phyloP scores from a whole-genome alignment of 2,113 vertebrate genomes.

The Rallus limicola region DNA sequence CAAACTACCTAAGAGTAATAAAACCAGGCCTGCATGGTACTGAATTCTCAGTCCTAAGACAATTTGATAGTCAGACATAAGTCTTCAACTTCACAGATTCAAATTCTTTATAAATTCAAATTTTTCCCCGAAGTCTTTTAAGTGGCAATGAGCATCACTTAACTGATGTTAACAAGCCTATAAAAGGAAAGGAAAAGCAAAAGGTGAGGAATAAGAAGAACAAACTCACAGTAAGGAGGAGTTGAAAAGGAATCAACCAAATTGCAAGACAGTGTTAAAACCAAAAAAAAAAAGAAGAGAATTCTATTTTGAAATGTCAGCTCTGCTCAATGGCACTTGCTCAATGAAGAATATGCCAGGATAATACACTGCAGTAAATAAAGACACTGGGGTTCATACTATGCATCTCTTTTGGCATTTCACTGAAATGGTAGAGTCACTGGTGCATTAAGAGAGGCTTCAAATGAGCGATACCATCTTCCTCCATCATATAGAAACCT shows the following conservation, averaged over 20 bases:
- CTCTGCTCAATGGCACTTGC: conserved; percentile 18
- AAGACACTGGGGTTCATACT: conserved; percentile 21
- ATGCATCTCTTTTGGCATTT: conserved; percentile 49
- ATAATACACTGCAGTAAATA: neutral
- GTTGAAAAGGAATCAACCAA: conserved; percentile 49
- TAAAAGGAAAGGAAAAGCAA: conserved; percentile 47
- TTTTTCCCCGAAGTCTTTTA: conserved; percentile 16
- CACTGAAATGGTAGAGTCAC: conserved; percentile 42
- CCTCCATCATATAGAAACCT: neutral
- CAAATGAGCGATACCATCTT: conserved; percentile 31
- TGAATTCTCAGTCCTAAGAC: conserved; percentile 34
- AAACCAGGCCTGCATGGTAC: neutral
- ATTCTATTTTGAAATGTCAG: conserved; percentile 12
- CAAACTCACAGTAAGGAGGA: conserved; percentile 42
- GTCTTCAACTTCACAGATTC: neutral
- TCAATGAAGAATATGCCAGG: conserved; percentile 2
- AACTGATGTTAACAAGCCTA: conserved; percentile 58
- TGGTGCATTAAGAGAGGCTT: conserved; percentile 35
- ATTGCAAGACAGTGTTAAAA: conserved; percentile 13
- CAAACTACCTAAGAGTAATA: neutral
- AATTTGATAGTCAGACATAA: neutral
- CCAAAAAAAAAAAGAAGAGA: neutral
- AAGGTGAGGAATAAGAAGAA: conserved; percentile 14
- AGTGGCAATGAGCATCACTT: conserved; percentile 36
- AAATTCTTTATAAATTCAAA: too few relatives aligned